Evolutionary conservation across 2,797 vertebrate genomes (phyloP), one percentile per base, ranked within the genome.

Genomic region (Hipposideros larvatus): DNA sequence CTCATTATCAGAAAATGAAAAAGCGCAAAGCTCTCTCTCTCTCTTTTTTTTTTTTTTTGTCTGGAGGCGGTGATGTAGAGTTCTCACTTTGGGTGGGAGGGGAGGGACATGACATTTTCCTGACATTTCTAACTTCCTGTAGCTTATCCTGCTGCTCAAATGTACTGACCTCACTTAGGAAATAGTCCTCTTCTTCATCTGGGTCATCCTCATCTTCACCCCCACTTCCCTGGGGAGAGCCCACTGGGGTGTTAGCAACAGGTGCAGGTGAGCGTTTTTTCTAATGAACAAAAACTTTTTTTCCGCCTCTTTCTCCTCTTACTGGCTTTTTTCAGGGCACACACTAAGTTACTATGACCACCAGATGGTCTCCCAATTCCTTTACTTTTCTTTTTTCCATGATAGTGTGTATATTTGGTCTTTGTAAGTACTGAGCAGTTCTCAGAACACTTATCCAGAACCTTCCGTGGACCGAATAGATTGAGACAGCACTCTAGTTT

Each of bases 321-420:
- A 75, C 99, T 99, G 95, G 99, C 99, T 97, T 99, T 99, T 98
- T 99, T 99, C 97, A 99, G 99, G 77, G 99, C 99, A n/a, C 98
- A 99, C 51, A 99, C 99, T 97, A 99, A 98, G 98, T 99, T 99
- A 96, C 99, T 99, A 98, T 99, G 99, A 71, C 99, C 99, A 41
- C 99, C 99, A 0, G 99, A 99, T 70, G 99, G 99, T 88, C 99
- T 99, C 11, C 99, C 99, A 89, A 99, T 99, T 63, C 99, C 99
- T 98, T 99, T 99, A 97, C 99, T 99, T 98, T 99, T 99, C 98
- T 99, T 98, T 98, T 99, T 99, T 13, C 99, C 99, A 1, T 99
- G 99, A 98, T 99, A 99, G 98, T 99, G 99, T 43, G 99, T 99
- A 99, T 99, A 99, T 99, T 99, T 99, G 95, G 99, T 99, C 99